Base-by-base conservation (phyloP, 2,113 vertebrate genomes). In the Leptodactylus fuscus region DNA sequence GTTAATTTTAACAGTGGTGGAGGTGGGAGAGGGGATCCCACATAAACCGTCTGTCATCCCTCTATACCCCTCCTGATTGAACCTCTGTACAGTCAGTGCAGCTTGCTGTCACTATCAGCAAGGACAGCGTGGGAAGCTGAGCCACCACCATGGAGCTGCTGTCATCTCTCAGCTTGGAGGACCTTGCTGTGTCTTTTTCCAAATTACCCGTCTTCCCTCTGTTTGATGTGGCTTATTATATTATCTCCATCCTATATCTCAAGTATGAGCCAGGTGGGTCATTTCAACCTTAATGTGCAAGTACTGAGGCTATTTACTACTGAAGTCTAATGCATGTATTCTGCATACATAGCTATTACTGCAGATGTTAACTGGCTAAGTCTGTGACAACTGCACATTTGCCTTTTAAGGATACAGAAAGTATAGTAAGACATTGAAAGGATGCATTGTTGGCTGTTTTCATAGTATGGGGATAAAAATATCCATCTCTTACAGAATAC, bases 211-310 rank as follows among this genome's bases (percentile, higher is more conserved):
- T 98, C 89, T 99, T 98, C 92, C 98, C 97, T 0, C 92, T 98
- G 0, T 99, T 99, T 91, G 97, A 99, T 90, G 89, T 98, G 34
- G 97, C 96, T 24, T 99, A 99, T 87, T 99, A 97, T 94, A 96
- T 99, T 89, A 95, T 98, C 88, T 99, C 98, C 88, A 92, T 99
- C 88, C 95, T 99, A 90, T 99, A 99, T 94, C 96, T 99, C 92
- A 98, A 97, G 90, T 98, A 97, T 90, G 97, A 99, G 91, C 96
- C 97, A 91, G 98, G 98, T 98, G 88, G 94, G 96, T 89, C 74
- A 27, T 44, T 46, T 34, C 51, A 34, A 36, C 70, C 20, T 22
- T 2, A 69, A 60, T 22, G n/a, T 49, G 53, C 16, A 11, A 18
- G 24, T 49, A 44, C 46, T 51, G 2, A 13, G 29, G 15, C 0